A percentile compares a stretch with the other conserved stretches of the same genome.
These are phyloP conservation scores for Anarrhichthys ocellatus DNA, from an alignment of 2,113 vertebrate species.

Conservation along the genomic window DNA sequence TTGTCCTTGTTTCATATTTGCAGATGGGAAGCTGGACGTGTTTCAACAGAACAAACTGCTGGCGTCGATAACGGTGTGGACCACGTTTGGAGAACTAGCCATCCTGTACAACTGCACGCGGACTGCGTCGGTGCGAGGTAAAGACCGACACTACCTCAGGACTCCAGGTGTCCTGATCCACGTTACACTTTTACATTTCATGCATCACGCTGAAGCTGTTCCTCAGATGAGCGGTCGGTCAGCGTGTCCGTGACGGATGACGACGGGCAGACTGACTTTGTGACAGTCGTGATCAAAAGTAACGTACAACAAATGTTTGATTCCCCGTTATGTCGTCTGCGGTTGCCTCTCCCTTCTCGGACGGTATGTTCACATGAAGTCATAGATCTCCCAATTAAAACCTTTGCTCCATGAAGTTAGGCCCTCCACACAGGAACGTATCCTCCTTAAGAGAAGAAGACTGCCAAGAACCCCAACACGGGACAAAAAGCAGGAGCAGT, in stretches of 20 bases:
- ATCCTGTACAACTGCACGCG: slow-evolving; percentile 95
- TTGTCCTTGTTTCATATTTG: slow-evolving; percentile 55
- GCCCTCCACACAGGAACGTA: background rate
- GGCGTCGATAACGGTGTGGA: slow-evolving; percentile 89
- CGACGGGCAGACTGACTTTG: background rate
- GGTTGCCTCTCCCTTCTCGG: too few species aligned
- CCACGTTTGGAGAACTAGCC: slow-evolving; percentile 93
- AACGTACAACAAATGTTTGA: background rate
- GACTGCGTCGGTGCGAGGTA: slow-evolving; percentile 95
- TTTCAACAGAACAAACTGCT: slow-evolving; percentile 91
- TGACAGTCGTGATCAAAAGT: background rate
- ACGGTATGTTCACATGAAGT: too few species aligned
- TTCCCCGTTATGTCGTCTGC: background rate
- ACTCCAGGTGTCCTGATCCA: background rate
- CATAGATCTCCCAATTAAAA: background rate
- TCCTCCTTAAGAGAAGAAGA: background rate
- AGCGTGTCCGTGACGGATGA: background rate
- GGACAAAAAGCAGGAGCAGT: background rate
- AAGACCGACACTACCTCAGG: background rate
- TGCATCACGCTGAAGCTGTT: background rate
- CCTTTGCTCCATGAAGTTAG: background rate
- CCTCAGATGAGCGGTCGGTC: background rate
- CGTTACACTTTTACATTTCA: background rate
- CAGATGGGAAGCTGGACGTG: slow-evolving; percentile 92
- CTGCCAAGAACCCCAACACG: background rate